Percentiles rank a stretch among this genome's conserved stretches.
These are phyloP conservation scores for Tetrapedia diversipes DNA, from an alignment of 2,888 invertebrate genomes.

Conservation along the genomic window DNA sequence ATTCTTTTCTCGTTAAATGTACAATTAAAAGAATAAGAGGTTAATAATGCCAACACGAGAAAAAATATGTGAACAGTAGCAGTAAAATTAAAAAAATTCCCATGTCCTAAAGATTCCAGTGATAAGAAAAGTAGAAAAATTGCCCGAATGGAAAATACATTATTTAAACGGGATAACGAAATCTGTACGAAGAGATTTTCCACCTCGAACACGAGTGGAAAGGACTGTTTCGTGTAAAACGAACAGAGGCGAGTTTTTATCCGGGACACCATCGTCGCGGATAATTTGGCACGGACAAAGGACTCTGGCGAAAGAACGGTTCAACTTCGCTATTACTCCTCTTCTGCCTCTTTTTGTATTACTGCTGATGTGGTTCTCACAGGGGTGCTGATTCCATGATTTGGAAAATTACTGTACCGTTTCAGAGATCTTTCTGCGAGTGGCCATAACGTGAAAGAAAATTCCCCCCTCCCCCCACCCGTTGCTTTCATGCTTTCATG, in stretches of 20 bases:
- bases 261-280: slow-evolving; percentile 18
- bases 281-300: slow-evolving; percentile 45
- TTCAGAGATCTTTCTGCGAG: background rate
- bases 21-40: too few species aligned
- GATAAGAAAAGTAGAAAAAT: too few species aligned
- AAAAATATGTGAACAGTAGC: too few species aligned
- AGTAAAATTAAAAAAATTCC: too few species aligned
- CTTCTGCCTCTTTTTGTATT: background rate
- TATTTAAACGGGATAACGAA: too few species aligned
- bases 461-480: too few species aligned
- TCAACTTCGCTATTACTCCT: background rate
- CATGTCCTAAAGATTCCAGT: too few species aligned
- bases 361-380: background rate
- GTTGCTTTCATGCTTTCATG: background rate
- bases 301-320: slow-evolving; percentile 20
- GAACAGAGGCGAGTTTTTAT: slow-evolving; percentile 8
- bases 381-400: background rate
- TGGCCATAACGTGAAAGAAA: background rate
- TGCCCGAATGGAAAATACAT: too few species aligned
- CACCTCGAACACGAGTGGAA: background rate
- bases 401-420: slow-evolving; percentile 3
- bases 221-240: background rate
- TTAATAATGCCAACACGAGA: too few species aligned
- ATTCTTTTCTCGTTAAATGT: too few species aligned
- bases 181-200: too few species aligned